Percentiles rank a stretch among this genome's conserved stretches.
phyloP scores from a whole-genome alignment of 2,113 vertebrate species.

The Cephalopterus ornatus region DNA sequence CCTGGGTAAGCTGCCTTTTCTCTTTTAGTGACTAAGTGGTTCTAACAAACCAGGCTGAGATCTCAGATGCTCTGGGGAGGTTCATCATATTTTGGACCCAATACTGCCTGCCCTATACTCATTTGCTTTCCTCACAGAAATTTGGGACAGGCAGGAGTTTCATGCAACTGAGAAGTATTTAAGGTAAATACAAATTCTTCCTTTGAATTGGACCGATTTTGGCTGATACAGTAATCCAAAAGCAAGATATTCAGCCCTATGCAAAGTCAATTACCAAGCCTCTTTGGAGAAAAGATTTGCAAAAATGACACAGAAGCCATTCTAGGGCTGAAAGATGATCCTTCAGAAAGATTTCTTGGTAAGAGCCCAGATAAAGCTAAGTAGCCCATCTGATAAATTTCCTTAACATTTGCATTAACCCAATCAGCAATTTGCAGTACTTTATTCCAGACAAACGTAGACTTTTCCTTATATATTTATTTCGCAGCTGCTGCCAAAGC shows the following conservation, averaged over 20 bases:
- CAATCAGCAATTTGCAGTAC: background rate
- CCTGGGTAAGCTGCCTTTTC: background rate
- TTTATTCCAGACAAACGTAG: background rate
- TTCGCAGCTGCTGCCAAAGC: background rate
- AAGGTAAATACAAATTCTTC: background rate
- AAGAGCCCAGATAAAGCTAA: background rate
- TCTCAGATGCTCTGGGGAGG: background rate
- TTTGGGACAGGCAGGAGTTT: background rate
- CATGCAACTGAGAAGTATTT: background rate
- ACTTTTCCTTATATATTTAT: background rate
- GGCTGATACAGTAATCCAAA: background rate
- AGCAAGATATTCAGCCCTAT: background rate
- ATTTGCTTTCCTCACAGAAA: background rate
- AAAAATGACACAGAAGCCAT: background rate
- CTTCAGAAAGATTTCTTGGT: background rate
- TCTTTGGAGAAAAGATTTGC: background rate
- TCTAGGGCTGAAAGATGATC: background rate
- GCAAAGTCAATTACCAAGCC: background rate
- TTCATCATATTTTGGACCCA: background rate
- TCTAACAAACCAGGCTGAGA: background rate
- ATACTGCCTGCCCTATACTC: background rate
- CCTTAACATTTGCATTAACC: background rate
- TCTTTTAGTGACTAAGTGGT: background rate
- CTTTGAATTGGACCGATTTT: background rate
- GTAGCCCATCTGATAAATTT: constrained; percentile 4